These are phyloP conservation scores for Noctua comes DNA, from an alignment of 2,888 invertebrate species.

Conservation along the genomic window DNA sequence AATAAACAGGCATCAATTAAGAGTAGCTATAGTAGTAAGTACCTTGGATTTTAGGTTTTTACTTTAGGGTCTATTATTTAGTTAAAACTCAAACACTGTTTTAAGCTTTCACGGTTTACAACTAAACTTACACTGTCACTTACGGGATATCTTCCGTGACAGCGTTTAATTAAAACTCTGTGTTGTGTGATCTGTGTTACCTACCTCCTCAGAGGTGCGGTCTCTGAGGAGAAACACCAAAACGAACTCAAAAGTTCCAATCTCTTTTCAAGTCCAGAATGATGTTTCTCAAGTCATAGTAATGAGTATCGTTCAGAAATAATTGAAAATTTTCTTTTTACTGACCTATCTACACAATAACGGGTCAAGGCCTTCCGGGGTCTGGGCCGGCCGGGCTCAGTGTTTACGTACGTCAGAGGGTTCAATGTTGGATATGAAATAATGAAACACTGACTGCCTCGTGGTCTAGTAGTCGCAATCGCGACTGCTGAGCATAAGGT, in stretches of 20 bases:
- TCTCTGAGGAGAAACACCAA: not conserved
- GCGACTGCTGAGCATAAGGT: too few relatives aligned
- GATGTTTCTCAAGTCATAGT: not conserved
- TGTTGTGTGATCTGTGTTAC: too few relatives aligned
- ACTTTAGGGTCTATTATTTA: too few relatives aligned
- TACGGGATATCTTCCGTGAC: too few relatives aligned
- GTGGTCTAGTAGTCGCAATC: too few relatives aligned
- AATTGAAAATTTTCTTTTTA: not conserved
- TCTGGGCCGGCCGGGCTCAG: too few relatives aligned
- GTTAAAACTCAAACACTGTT: too few relatives aligned
- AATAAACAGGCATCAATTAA: not conserved
- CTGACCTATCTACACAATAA: not conserved
- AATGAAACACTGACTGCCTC: not conserved
- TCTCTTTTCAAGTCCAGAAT: not conserved
- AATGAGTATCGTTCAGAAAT: not conserved
- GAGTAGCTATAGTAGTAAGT: not conserved
- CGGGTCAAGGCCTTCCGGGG: slow-evolving; percentile 19
- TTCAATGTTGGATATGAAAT: not conserved
- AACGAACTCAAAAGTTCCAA: not conserved
- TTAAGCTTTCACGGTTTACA: too few relatives aligned
- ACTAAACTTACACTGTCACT: too few relatives aligned
- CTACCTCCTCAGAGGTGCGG: too few relatives aligned
- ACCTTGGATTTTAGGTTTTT: not conserved
- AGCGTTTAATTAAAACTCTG: too few relatives aligned
- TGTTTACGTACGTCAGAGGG: too few relatives aligned